Base-by-base conservation (phyloP, 64 coral and sea anemone species). In the Actinia equina region DNA sequence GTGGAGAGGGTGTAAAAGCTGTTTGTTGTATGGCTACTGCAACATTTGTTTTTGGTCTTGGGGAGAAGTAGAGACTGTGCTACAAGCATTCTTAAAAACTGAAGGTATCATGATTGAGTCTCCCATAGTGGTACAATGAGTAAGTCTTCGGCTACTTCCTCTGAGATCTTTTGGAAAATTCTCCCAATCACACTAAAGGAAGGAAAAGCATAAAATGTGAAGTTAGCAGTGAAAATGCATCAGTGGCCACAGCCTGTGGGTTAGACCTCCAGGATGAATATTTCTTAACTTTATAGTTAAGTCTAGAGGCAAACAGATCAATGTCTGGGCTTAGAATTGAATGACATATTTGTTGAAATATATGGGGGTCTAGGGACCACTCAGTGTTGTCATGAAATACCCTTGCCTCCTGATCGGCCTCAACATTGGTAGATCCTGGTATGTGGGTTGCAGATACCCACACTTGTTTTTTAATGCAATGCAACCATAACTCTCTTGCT, bases 401-500 rank as follows among this genome's bases (percentile, higher is more conserved):
- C 54, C 89, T 71, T 22, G 89, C 86, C 26, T 83, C 88, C 19
- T 89, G 77, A 89, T 82, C 87, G 13, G 92, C 92, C 41, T 86
- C 71, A 45, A 58, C 77, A 59, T 89, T 94, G 43, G 52, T 60
- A 22, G 76, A 85, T 70, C 92, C 92, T 89, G 92, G 83, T 71
- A 94, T 77, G 86, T 89, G 84, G 77, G 88, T 71, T 17, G 87
- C 88, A 74, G 87, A 82, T 23, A 94, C 56, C 87, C 88, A 89
- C 46, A 94, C 52, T 26, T 80, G 79, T 42, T 86, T 85, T 43
- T 52, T 77, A 86, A 82, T 89, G 74, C 87, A 89, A 77, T 84
- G 86, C 43, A 86, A 58, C 92, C 92, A 94, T 49, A 94, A 20
- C 41, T 94, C 56, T 74, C 83, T 86, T 54, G 92, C 42, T 64